A percentile compares a stretch with the other conserved stretches of the same genome.
phyloP scores from a whole-genome alignment of 1,140 invertebrate genomes.

The Drosophila sturtevanti region DNA sequence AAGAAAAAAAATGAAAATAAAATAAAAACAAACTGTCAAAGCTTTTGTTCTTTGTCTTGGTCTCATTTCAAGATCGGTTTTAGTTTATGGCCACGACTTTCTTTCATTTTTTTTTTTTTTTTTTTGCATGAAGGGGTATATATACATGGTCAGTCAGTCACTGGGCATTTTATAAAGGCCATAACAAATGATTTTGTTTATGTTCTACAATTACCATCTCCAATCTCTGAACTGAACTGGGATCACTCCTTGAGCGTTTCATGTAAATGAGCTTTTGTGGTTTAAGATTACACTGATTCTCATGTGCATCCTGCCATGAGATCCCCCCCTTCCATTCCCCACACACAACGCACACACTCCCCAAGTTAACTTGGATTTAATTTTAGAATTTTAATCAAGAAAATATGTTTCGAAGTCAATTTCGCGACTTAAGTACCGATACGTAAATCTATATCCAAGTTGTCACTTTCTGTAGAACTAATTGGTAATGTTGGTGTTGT shows the following conservation, averaged over 20 bases:
- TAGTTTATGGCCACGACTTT: slow-evolving; percentile 58
- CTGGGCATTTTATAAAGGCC: background rate
- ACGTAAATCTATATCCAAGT: slow-evolving; percentile 64
- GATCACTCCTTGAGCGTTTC: background rate
- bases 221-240: slow-evolving; percentile 16
- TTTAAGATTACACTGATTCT: slow-evolving; percentile 35
- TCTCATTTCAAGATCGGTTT: slow-evolving; percentile 69
- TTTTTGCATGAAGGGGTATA: slow-evolving; percentile 5
- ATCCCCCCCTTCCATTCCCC: no score
- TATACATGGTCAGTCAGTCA: slow-evolving; percentile 1
- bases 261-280: background rate
- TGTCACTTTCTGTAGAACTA: slow-evolving; percentile 40
- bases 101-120: slow-evolving; percentile 60
- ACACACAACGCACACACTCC: background rate
- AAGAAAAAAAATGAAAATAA: background rate
- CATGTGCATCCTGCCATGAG: slow-evolving; percentile 22
- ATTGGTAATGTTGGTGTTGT: background rate
- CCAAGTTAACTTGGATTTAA: slow-evolving; percentile 41
- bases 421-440: slow-evolving; percentile 36
- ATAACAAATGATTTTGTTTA: slow-evolving; percentile 54
- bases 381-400: slow-evolving; percentile 38
- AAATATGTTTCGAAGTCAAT: no score
- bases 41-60: slow-evolving; percentile 52
- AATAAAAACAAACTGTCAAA: background rate
- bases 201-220: slow-evolving; percentile 63